Evolutionary conservation across 2,113 vertebrate genomes (phyloP), one percentile per base, ranked within the genome.

Genomic region (Microtus montanus): DNA sequence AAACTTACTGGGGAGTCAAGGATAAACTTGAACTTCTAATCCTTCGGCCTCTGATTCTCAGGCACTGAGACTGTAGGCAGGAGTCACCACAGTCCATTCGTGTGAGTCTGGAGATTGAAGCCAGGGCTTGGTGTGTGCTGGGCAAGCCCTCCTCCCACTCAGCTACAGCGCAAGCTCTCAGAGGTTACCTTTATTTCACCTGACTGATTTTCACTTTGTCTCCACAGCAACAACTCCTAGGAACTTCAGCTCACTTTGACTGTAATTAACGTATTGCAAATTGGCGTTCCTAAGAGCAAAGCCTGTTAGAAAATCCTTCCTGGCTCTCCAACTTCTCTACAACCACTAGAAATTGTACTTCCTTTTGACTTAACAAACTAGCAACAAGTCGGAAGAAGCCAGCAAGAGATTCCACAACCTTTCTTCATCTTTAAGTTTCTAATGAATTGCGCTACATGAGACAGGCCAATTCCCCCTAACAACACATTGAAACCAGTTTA

Each of bases 181-280:
- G 20, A 13, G 10, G 33, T 47, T 77, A 82, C 63, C 52, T 84
- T 79, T 73, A 90, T 88, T 91, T 93, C 70, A 61, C 12, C 83
- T 90, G 77, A 83, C 41, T 71, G 22, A 63, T 70, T 95, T 93
- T 93, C 64, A 87, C 63, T 93, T 94, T 71, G 22, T 93, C 38
- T 87, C 80, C n/a, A 77, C 77, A 87, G 73, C 33, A 90, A 90
- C 41, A 66, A 5, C 44, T 77, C 91, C 89, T 70, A 83, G 61
- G n/a, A 90, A 95, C 85, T 92, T 88, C 82, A 74, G 85, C 68
- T 89, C 13, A 73, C 9, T 95, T 71, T 86, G 54, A 70, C 91
- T 28, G 10, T 83, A 73, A 79, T 61, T 54, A 93, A 15, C 64
- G 33, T 8, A 77, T 54, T 84, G 38, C 86, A 92, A 74, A 89